A percentile compares a stretch with the other conserved stretches of the same genome.
Conservation (phyloP, 2,113 vertebrate species). For the Amblyopsis rosae region DNA sequence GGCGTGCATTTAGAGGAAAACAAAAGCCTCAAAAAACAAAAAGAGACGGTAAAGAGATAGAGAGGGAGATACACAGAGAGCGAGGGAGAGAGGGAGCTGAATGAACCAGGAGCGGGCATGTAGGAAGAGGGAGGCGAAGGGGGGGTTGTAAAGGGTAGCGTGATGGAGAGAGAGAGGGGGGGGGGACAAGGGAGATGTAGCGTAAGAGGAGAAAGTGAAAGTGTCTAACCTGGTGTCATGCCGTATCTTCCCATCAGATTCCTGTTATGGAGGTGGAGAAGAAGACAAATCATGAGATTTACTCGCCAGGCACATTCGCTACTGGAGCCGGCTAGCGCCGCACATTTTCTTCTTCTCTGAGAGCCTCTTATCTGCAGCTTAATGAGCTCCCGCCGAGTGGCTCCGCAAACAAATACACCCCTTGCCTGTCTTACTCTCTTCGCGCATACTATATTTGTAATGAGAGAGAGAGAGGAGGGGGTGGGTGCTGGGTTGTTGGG, state of each 20-base stretch:
- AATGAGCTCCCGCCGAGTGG: conserved; percentile 57
- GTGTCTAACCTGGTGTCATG: conserved; percentile 65
- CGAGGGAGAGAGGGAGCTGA: conserved; percentile 12
- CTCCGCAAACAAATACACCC: conserved; percentile 64
- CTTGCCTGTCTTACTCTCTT: conserved; percentile 50
- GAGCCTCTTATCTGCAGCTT: conserved; percentile 61
- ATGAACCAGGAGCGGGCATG: too few relatives aligned
- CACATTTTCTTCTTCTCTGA: conserved; percentile 21
- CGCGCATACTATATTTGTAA: conserved; percentile 28
- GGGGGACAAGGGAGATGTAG: conserved; percentile 22
- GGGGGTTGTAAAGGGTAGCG: neutral
- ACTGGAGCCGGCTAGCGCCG: conserved; percentile 19
- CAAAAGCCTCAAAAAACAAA: conserved; percentile 62
- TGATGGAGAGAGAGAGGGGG: neutral
- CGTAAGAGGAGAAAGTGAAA: conserved; percentile 48
- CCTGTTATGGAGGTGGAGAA: conserved; percentile 53
- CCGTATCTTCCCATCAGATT: conserved; percentile 61
- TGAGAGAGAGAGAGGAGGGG: conserved; percentile 18
- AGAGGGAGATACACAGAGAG: conserved; percentile 27
- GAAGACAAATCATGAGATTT: conserved; percentile 53
- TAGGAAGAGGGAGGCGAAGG: neutral
- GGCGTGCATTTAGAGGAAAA: conserved; percentile 58
- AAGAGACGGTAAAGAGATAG: conserved; percentile 61
- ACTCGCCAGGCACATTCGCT: conserved; percentile 62
- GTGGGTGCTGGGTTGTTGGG: too few relatives aligned